These are phyloP conservation scores for Cygnus olor DNA, from an alignment of 2,797 vertebrate genomes.

Conservation along the genomic window DNA sequence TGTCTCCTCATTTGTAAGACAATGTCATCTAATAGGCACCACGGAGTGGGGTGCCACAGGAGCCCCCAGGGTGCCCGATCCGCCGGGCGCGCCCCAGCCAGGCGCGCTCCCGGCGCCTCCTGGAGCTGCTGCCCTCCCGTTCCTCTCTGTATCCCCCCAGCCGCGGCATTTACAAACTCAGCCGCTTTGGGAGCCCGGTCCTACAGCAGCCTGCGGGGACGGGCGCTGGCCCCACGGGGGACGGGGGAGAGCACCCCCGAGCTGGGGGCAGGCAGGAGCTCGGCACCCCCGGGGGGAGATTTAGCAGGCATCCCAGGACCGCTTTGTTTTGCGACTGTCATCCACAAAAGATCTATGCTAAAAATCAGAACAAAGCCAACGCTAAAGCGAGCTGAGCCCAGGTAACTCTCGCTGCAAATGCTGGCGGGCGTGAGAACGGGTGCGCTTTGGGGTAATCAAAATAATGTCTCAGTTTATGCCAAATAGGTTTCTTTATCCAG, in stretches of 20 bases:
- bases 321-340: not conserved
- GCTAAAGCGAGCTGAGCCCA: not conserved
- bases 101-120: not conserved
- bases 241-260: not conserved
- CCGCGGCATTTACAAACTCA: not conserved
- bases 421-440: not conserved
- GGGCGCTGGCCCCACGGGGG: not conserved
- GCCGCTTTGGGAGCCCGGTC: not conserved
- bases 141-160: too few relatives aligned
- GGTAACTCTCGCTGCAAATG: not conserved
- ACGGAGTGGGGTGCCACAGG: not conserved
- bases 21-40: constrained; percentile 5
- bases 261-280: not conserved
- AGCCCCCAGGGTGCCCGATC: too few relatives aligned
- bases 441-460: not conserved
- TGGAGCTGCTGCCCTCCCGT: not conserved
- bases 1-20: constrained; percentile 36
- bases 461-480: not conserved
- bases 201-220: not conserved
- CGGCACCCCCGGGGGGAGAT: not conserved
- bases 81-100: not conserved
- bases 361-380: not conserved
- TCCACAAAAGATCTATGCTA: not conserved
- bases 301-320: not conserved
- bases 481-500: not conserved